Evolutionary conservation across 2,113 vertebrate species (phyloP).

Genomic region (Oreochromis spilurus): DNA sequence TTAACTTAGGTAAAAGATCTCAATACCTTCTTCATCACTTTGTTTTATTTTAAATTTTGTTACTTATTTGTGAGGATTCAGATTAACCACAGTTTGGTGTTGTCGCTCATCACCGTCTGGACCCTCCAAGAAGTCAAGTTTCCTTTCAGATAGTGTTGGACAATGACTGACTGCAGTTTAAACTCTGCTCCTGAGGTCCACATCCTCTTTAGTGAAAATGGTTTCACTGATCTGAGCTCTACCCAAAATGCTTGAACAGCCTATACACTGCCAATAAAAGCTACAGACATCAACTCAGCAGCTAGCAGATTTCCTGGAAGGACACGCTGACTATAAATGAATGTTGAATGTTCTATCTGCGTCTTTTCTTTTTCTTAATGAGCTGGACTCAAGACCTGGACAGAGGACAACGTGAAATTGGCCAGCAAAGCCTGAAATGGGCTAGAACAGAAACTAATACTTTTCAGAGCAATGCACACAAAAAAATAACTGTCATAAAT

Average conservation of each 20-base stretch:
- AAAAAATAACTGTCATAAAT: not conserved
- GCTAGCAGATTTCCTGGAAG: not conserved
- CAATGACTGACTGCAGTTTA: not conserved
- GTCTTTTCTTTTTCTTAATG: not conserved
- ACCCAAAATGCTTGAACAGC: not conserved
- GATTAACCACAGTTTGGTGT: not conserved
- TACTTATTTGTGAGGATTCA: fast-evolving
- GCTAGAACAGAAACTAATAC: not conserved
- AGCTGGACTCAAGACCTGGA: not conserved
- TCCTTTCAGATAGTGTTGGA: not conserved
- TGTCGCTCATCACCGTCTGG: fast-evolving
- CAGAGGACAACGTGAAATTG: not conserved
- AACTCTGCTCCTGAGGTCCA: not conserved
- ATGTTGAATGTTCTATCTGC: not conserved
- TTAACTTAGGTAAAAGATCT: not conserved
- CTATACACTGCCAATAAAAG: not conserved
- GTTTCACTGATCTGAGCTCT: not conserved
- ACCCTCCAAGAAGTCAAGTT: not conserved
- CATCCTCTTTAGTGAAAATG: not conserved
- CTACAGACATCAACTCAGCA: not conserved
- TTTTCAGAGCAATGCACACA: not conserved
- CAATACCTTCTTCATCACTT: not conserved
- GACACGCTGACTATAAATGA: not conserved
- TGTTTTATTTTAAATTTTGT: not conserved
- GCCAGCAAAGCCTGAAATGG: not conserved